phyloP scores from a whole-genome alignment of 2,113 vertebrate species.

The Cynoglossus semilaevis region DNA sequence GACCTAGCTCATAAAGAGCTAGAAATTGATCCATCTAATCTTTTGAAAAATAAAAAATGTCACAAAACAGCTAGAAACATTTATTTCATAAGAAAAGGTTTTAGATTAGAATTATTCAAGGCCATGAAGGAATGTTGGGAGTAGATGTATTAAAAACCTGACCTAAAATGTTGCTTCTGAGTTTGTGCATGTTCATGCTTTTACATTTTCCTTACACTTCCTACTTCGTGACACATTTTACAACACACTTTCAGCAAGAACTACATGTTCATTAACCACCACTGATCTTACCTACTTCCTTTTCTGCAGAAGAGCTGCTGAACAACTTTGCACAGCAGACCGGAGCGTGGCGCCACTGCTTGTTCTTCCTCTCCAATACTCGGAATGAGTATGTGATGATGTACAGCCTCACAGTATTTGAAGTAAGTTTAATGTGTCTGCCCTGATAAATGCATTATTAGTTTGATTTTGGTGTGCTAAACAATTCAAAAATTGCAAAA shows the following conservation, averaged over 20 bases:
- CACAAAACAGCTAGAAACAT: no score
- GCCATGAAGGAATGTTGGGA: no score
- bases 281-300: constrained; percentile 45
- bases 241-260: constrained; percentile 27
- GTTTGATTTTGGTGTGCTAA: no score
- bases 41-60: no score
- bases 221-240: constrained; percentile 32
- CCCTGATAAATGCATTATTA: no score
- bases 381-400: constrained; percentile 99
- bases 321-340: constrained; percentile 98
- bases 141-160: no score
- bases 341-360: constrained; percentile 96
- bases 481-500: no score
- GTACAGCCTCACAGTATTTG: constrained; percentile 99
- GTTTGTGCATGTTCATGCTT: background rate
- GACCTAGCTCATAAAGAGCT: no score
- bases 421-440: constrained; percentile 79
- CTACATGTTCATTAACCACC: constrained; percentile 10
- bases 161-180: no score
- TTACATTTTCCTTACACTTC: constrained; percentile 28
- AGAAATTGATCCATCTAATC: no score
- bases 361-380: constrained; percentile 97
- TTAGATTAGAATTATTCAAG: no score
- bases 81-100: no score
- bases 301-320: constrained; percentile 91